phyloP scores from a whole-genome alignment of 2,888 invertebrate genomes.

The Augiades crinisus region DNA sequence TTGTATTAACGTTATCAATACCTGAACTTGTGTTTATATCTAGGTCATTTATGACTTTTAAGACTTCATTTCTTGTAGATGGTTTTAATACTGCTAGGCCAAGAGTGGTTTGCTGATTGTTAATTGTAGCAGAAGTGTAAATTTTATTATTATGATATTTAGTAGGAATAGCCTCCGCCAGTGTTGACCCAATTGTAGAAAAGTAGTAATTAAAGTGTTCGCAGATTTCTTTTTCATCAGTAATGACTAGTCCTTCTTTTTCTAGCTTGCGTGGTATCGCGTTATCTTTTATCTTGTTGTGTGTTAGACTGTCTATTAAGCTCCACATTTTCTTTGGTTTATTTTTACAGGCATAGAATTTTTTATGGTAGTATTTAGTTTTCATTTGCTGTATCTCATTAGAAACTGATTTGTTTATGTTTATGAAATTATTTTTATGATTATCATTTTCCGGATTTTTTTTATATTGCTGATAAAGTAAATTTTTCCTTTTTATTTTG shows the following conservation, averaged over 20 bases:
- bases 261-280: background rate
- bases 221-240: background rate
- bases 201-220: background rate
- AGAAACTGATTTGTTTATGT: background rate
- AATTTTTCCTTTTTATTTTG: background rate
- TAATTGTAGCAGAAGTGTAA: background rate
- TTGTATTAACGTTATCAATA: too few relatives aligned
- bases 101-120: too few relatives aligned
- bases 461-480: background rate
- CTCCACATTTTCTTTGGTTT: too few relatives aligned
- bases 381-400: background rate
- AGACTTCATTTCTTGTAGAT: too few relatives aligned
- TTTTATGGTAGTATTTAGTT: background rate
- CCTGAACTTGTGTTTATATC: too few relatives aligned
- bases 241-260: background rate
- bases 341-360: background rate
- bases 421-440: background rate
- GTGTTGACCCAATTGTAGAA: background rate
- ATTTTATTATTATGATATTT: background rate
- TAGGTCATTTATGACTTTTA: too few relatives aligned
- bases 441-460: background rate
- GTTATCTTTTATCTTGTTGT: background rate
- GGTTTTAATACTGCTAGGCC: too few relatives aligned
- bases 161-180: background rate
- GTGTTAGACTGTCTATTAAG: background rate